phyloP scores from a whole-genome alignment of 2,888 invertebrate genomes.

The Caenorhabditis parvicauda region DNA sequence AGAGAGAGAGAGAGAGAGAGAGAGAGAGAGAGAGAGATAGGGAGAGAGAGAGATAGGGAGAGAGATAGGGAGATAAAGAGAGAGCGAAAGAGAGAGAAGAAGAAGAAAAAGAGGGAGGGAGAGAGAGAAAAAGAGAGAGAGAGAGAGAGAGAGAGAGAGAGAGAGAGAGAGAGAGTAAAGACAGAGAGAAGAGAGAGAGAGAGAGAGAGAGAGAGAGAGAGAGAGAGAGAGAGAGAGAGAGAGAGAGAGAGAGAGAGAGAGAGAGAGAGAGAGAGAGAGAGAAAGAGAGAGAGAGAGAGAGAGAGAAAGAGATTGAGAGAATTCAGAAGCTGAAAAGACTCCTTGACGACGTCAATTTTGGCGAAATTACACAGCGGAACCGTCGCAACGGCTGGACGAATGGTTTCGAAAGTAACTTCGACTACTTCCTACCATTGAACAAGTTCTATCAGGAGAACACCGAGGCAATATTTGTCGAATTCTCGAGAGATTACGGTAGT shows the following conservation, averaged over 20 bases:
- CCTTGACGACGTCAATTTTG: too few species aligned
- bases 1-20: conserved; percentile 21
- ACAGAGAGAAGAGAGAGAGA: background rate
- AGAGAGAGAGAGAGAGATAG: conserved; percentile 6
- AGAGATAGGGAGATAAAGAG: conserved; percentile 6
- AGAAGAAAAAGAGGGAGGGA: background rate
- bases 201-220: background rate
- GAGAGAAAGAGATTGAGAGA: too few species aligned
- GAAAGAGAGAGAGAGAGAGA: background rate
- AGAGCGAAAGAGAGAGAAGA: background rate
- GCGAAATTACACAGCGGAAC: too few species aligned
- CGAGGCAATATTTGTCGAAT: too few species aligned
- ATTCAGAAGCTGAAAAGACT: too few species aligned
- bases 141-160: background rate
- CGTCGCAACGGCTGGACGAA: too few species aligned
- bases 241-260: background rate
- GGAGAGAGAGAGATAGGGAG: conserved; percentile 6
- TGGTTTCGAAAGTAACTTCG: too few species aligned
- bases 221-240: too few species aligned
- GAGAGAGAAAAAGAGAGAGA: conserved; percentile 3
- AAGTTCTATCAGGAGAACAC: too few species aligned
- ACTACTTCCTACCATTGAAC: too few species aligned
- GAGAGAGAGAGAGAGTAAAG: background rate
- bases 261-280: background rate
- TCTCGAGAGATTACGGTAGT: too few species aligned